Evolutionary conservation across 2,797 vertebrate genomes (phyloP), one percentile per base, ranked within the genome.

Genomic region (Eulemur coronatus): DNA sequence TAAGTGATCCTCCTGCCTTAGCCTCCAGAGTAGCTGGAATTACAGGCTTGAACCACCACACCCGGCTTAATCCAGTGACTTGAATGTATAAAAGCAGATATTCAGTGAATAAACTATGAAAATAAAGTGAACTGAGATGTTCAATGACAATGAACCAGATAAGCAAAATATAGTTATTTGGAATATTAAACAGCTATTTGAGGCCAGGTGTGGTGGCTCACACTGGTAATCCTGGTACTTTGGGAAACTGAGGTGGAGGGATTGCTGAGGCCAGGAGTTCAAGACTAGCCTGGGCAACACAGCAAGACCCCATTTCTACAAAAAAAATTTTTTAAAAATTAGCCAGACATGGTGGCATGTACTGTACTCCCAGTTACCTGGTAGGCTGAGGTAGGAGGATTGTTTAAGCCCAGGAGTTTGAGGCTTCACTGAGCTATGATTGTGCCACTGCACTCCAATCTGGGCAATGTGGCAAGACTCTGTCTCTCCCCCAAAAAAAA

Each of bases 161-260:
- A 92, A 67, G 11, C 57, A 94, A 91, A 85, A 91, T 4, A 61
- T 38, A 90, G 11, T 84, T 79, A 92, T 12, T 79, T 67, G 48
- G 50, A 92, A 72, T 75, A 85, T 35, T 89, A 89, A 73, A 75
- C 4, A 93, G 52, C 43, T 89, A 70, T 67, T 95, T 95, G 3
- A 65, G 33, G 63, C 33, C 63, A 65, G 17, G 15, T 65, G 3
- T 65, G 33, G 63, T 65, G 63, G 33, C 15, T n/a, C 33, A 65
- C 15, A 15, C 63, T 3, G 8, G 17, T n/a, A 65, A 65, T 65
- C 33, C 63, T 17, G n/a, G 4, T 18, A 65, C 63, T 65, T 65
- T 65, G 33, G 63, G 63, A 65, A 3, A 17, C 33, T 9, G 15
- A 18, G 33, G 33, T 15, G 4, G 63, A 18, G 33, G 33, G 7